Conservation (phyloP, 2,888 invertebrate genomes). For the Hydropsyche betteni region DNA sequence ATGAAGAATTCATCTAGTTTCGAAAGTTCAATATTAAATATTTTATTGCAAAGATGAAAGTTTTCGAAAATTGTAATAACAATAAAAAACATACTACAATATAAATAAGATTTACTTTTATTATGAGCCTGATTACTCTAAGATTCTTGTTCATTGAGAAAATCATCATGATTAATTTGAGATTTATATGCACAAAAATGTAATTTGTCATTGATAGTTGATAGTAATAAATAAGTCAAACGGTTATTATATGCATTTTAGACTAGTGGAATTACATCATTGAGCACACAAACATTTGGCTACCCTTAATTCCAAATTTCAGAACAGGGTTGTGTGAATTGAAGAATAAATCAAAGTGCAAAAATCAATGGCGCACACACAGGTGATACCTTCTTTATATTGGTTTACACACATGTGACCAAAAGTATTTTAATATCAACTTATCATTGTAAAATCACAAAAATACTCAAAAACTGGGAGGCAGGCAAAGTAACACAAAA, state of each 20-base stretch:
- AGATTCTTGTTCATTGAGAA: conserved; percentile 24
- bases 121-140: conserved; percentile 13
- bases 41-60: conserved; percentile 17
- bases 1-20: too few relatives aligned
- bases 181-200: conserved; percentile 25
- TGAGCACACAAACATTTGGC: conserved; percentile 50
- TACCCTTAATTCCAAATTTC: conserved; percentile 36
- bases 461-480: not conserved
- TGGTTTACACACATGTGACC: conserved; percentile 9
- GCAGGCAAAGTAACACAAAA: conserved; percentile 20
- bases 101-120: not conserved
- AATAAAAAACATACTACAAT: conserved; percentile 12
- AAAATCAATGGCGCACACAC: conserved; percentile 30
- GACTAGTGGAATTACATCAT: conserved; percentile 50
- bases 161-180: conserved; percentile 18
- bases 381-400: conserved; percentile 32
- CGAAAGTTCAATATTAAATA: conserved; percentile 12
- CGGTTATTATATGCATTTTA: conserved; percentile 42
- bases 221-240: conserved; percentile 16
- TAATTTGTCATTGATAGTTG: not conserved
- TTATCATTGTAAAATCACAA: not conserved
- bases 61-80: conserved; percentile 8
- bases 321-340: conserved; percentile 31
- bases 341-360: conserved; percentile 18
- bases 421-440: conserved; percentile 14